Percentiles rank a stretch among this genome's conserved stretches.
phyloP scores from a whole-genome alignment of 2,113 vertebrate species.

The Accipiter virgatus region DNA sequence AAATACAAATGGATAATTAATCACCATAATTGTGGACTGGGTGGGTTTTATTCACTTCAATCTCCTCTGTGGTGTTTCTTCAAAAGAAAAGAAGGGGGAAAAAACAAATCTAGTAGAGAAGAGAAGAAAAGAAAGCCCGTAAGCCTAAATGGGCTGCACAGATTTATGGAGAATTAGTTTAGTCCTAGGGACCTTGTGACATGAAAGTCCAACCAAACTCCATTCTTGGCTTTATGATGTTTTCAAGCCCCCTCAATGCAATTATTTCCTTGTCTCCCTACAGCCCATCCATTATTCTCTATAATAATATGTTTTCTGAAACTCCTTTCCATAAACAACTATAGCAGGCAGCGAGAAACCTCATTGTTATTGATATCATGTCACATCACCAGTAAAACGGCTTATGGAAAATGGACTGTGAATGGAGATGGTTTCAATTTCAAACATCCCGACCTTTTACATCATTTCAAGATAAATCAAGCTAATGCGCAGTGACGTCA shows the following conservation, averaged over 20 bases:
- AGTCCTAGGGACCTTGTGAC: conserved; percentile 55
- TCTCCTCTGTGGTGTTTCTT: not conserved
- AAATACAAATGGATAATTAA: conserved; percentile 48
- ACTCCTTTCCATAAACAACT: conserved; percentile 71
- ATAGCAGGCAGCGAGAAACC: conserved; percentile 38
- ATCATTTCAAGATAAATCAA: not conserved
- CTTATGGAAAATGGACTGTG: conserved; percentile 54
- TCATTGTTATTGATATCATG: conserved; percentile 59
- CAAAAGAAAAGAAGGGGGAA: not conserved
- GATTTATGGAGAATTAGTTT: conserved; percentile 65
- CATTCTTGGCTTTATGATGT: conserved; percentile 64
- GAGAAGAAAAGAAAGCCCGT: conserved; percentile 11
- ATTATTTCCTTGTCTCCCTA: conserved; percentile 71
- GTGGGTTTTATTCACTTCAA: conserved; percentile 18
- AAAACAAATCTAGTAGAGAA: not conserved
- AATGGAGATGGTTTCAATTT: conserved; percentile 42
- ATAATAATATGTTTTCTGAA: conserved; percentile 73
- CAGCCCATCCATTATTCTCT: conserved; percentile 71
- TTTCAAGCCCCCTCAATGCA: conserved; percentile 64
- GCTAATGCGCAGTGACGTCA: not conserved
- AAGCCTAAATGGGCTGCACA: conserved; percentile 32
- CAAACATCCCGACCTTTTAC: conserved; percentile 39
- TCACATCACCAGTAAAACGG: conserved; percentile 51
- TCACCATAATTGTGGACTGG: not conserved
- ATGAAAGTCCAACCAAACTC: conserved; percentile 51